phyloP scores from a whole-genome alignment of 2,888 invertebrate genomes.

The Tryphoninae sp. region DNA sequence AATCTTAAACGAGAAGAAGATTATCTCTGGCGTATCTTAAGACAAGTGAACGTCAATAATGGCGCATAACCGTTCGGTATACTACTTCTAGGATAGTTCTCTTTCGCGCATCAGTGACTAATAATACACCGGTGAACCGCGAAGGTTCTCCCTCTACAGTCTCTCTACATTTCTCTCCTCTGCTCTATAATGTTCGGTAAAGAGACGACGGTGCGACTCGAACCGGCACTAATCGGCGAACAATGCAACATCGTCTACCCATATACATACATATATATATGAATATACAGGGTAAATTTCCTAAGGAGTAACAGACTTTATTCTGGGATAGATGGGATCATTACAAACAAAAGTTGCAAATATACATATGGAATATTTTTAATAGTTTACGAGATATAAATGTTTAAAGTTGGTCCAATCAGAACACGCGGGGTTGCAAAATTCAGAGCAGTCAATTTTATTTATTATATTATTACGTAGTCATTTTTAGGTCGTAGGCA shows the following conservation, averaged over 20 bases:
- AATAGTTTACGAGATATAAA: too few relatives aligned
- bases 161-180: neutral
- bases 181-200: neutral
- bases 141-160: neutral
- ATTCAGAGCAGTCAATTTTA: too few relatives aligned
- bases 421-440: too few relatives aligned
- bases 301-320: too few relatives aligned
- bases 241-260: constrained; percentile 25
- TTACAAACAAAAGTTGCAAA: too few relatives aligned
- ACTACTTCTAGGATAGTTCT: neutral
- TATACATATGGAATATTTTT: too few relatives aligned
- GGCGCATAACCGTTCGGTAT: neutral
- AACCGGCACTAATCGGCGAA: constrained; percentile 51
- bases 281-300: too few relatives aligned
- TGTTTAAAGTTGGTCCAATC: too few relatives aligned
- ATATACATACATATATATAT: neutral
- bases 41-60: neutral
- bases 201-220: constrained; percentile 38
- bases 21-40: neutral
- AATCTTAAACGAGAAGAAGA: neutral
- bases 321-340: too few relatives aligned
- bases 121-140: constrained; percentile 15
- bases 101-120: constrained; percentile 15
- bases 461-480: too few relatives aligned
- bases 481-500: too few relatives aligned